Percentiles rank a stretch among this genome's conserved stretches.
phyloP scores from a whole-genome alignment of 2,797 vertebrate genomes.

The Mormyrops boulengeri region DNA sequence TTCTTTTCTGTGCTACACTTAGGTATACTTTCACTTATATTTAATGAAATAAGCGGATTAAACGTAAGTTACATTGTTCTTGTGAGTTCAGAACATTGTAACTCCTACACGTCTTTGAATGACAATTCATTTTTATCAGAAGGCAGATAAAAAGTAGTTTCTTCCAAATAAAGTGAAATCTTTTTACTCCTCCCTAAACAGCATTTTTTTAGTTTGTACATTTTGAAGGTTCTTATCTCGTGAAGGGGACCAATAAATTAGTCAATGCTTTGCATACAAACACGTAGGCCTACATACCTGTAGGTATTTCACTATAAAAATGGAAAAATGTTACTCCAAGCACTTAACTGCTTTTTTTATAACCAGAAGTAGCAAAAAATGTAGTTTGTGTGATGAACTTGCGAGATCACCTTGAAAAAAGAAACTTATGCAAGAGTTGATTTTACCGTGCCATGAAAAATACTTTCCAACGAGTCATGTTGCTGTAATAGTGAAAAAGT shows the following conservation, averaged over 20 bases:
- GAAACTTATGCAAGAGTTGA: neutral
- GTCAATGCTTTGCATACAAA: neutral
- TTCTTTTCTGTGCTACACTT: neutral
- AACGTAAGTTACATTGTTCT: neutral
- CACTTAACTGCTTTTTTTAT: neutral
- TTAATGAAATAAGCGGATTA: neutral
- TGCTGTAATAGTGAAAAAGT: neutral
- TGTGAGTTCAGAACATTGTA: neutral
- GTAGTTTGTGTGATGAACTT: neutral
- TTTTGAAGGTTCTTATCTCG: neutral
- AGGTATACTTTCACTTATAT: neutral
- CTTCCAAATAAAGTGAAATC: neutral
- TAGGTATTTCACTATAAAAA: neutral
- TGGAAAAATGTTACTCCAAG: neutral
- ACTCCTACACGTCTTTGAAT: neutral
- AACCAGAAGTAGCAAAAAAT: neutral
- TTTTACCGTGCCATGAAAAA: neutral
- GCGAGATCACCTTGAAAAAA: neutral
- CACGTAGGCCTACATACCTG: neutral
- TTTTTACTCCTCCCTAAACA: neutral
- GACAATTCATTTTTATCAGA: neutral
- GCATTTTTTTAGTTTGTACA: neutral
- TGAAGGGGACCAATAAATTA: neutral
- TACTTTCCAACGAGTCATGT: neutral
- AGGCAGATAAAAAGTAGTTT: neutral